Evolutionary conservation across 2,797 vertebrate genomes (phyloP), one percentile per base, ranked within the genome.

Genomic region (Malacoctenus gilli): DNA sequence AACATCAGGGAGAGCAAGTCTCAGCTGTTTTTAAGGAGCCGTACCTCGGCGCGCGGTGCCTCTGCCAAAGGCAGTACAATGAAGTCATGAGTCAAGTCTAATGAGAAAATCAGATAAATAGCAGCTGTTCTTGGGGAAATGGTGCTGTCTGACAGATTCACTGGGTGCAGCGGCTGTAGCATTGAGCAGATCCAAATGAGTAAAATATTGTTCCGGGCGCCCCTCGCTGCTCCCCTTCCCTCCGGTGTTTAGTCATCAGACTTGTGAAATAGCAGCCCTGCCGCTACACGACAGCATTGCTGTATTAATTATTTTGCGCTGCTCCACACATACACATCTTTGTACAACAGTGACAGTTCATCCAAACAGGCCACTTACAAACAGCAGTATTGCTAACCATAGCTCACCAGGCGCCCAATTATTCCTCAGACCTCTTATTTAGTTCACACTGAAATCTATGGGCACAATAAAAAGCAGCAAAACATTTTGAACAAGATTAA

Each of bases 291-390:
- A 84, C 90, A 91, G 91, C 89, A 86, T 88, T 79, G 89, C 90
- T 82, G 89, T 93, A 95, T 96, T 95, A 92, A 93, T 97, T 94
- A 96, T 93, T 94, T 93, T 93, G 89, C 82, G 87, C 89, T 89
- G 90, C 88, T 93, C 93, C 94, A n/a, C 93, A 95, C 93, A 82
- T 79, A 93, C 94, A 92, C 91, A 91, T 94, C 92, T 94, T 93
- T 94, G 93, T 94, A 91, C 92, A 92, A 90, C 93, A 92, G 91
- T 95, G 94, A 93, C 95, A 95, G 92, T 90, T 93, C 92, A 91
- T 92, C 87, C 91, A 94, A 95, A 96, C 93, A 93, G 90, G 93
- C 92, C 94, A 94, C 94, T 95, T 95, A 93, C 87, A 89, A 80
- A 82, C 91, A 90, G 92, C 92, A 87, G 92, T 88, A 90, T 93